A percentile compares a stretch with the other conserved stretches of the same genome.
These are phyloP conservation scores for Pluvianellus socialis DNA, from an alignment of 2,113 vertebrate species.

Conservation along the genomic window DNA sequence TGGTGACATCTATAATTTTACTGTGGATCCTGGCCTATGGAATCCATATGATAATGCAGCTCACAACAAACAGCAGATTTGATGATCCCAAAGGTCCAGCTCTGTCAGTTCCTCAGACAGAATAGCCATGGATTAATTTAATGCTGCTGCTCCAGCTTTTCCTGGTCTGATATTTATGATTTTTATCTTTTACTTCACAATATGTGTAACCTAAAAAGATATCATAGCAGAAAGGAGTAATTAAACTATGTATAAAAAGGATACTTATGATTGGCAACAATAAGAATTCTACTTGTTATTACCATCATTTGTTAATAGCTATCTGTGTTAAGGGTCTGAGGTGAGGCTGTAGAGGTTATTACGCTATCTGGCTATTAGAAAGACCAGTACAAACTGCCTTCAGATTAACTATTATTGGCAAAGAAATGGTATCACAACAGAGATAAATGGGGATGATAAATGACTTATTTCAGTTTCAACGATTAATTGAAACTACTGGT, in stretches of 20 bases:
- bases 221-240: not conserved
- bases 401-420: not conserved
- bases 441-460: not conserved
- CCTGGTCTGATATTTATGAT: not conserved
- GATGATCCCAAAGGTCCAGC: conserved; percentile 60
- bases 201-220: not conserved
- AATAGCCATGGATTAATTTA: conserved; percentile 16
- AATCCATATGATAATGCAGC: conserved; percentile 62
- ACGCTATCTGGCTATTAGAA: not conserved
- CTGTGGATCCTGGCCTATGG: conserved; percentile 60
- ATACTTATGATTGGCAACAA: not conserved
- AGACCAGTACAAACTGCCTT: not conserved
- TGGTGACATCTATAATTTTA: conserved; percentile 53
- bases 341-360: not conserved
- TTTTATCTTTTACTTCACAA: not conserved
- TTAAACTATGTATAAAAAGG: not conserved
- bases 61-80: conserved; percentile 62
- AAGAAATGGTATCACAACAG: not conserved
- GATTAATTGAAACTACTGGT: not conserved
- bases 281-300: not conserved
- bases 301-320: not conserved
- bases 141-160: not conserved
- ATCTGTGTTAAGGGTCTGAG: not conserved
- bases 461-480: not conserved
- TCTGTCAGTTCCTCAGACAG: conserved; percentile 64